Conservation (phyloP, 2,888 invertebrate genomes). For the Cephus rjabovi region DNA sequence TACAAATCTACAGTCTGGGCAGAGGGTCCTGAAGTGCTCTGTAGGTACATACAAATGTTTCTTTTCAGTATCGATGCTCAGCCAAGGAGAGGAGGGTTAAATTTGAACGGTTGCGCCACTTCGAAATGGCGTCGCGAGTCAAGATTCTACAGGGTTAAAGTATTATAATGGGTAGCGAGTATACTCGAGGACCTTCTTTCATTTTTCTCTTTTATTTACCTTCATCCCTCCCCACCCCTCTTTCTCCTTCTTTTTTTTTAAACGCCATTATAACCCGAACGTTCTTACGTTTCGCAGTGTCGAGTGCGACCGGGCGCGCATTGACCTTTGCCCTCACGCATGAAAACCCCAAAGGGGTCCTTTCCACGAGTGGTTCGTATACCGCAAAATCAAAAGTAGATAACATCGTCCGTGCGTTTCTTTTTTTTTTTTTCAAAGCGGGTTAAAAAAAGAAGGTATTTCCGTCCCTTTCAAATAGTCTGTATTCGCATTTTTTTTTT, state of each 20-base stretch:
- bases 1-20: too few relatives aligned
- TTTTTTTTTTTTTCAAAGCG: too few relatives aligned
- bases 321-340: slow-evolving; percentile 51
- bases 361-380: slow-evolving; percentile 45
- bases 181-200: slow-evolving; percentile 19
- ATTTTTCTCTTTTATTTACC: background rate
- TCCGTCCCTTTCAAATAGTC: too few relatives aligned
- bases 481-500: too few relatives aligned
- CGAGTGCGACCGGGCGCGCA: slow-evolving; percentile 49
- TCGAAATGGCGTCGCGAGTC: slow-evolving; percentile 54
- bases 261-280: slow-evolving; percentile 44
- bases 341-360: slow-evolving; percentile 47
- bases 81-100: slow-evolving; percentile 28
- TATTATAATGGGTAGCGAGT: slow-evolving; percentile 47
- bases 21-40: too few relatives aligned
- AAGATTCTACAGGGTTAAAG: slow-evolving; percentile 49
- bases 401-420: too few relatives aligned
- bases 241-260: slow-evolving; percentile 25
- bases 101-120: slow-evolving; percentile 36
- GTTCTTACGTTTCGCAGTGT: slow-evolving; percentile 54
- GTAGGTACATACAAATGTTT: slow-evolving; percentile 44
- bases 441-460: too few relatives aligned
- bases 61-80: slow-evolving; percentile 51
- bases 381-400: slow-evolving; percentile 16
- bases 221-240: slow-evolving; percentile 8